Evolutionary conservation across 1,140 invertebrate genomes (phyloP).

Genomic region (Melanaphis sacchari): DNA sequence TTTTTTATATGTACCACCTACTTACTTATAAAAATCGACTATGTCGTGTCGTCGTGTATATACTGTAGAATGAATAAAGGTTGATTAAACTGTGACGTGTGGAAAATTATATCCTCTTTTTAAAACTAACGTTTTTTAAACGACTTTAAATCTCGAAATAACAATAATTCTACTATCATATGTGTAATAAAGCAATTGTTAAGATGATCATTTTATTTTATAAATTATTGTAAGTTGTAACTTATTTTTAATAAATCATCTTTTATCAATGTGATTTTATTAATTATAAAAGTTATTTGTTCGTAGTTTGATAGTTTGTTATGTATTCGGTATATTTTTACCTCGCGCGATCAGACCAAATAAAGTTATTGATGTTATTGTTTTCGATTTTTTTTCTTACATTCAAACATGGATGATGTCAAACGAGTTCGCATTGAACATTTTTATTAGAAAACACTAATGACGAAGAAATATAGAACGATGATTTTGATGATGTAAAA

Average conservation of each 20-base stretch:
- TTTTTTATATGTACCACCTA: neutral
- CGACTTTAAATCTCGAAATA: neutral
- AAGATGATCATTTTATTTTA: neutral
- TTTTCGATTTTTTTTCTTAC: neutral
- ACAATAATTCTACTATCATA: neutral
- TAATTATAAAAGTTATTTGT: neutral
- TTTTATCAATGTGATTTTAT: neutral
- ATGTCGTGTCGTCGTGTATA: too few species aligned
- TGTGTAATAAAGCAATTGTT: neutral
- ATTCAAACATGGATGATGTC: neutral
- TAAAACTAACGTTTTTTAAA: neutral
- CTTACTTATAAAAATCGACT: neutral
- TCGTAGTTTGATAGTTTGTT: neutral
- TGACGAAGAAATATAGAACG: neutral
- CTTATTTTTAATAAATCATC: neutral
- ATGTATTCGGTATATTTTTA: neutral
- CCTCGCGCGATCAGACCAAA: neutral
- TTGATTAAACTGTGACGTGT: neutral
- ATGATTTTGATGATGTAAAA: neutral
- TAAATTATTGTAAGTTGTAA: neutral
- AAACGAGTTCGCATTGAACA: neutral
- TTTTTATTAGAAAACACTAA: neutral
- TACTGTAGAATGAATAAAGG: neutral
- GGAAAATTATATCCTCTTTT: neutral
- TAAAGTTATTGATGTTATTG: neutral